Percentiles rank a stretch among this genome's conserved stretches.
These are phyloP conservation scores for Eonycteris spelaea DNA, from an alignment of 2,113 vertebrate genomes.

Conservation along the genomic window DNA sequence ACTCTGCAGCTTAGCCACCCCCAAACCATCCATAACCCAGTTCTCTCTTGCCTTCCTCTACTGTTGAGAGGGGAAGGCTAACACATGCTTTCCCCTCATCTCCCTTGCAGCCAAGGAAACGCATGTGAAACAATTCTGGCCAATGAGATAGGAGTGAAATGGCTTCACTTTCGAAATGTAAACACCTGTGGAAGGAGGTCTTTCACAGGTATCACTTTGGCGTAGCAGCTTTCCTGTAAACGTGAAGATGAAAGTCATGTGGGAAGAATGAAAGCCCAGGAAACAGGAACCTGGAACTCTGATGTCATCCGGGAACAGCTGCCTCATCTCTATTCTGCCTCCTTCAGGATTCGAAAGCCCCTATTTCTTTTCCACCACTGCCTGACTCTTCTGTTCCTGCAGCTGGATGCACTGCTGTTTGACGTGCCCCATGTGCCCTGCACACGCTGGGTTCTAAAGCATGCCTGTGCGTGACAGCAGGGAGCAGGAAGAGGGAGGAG, in stretches of 20 bases:
- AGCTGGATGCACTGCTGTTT: not conserved
- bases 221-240: not conserved
- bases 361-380: not conserved
- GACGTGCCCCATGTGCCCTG: not conserved
- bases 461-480: not conserved
- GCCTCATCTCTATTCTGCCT: not conserved
- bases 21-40: not conserved
- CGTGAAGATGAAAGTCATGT: not conserved
- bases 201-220: not conserved
- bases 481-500: not conserved
- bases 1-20: not conserved
- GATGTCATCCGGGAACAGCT: not conserved
- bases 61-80: not conserved
- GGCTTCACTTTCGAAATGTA: not conserved
- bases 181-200: not conserved
- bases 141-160: not conserved
- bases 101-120: not conserved
- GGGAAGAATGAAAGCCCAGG: not conserved
- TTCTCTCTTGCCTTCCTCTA: not conserved
- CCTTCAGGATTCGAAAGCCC: not conserved
- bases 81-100: not conserved
- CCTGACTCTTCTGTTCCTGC: not conserved
- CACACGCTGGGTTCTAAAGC: not conserved
- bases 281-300: not conserved
- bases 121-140: not conserved